These are phyloP conservation scores for Chiroxiphia lanceolata DNA, from an alignment of 2,797 vertebrate species.

Conservation along the genomic window DNA sequence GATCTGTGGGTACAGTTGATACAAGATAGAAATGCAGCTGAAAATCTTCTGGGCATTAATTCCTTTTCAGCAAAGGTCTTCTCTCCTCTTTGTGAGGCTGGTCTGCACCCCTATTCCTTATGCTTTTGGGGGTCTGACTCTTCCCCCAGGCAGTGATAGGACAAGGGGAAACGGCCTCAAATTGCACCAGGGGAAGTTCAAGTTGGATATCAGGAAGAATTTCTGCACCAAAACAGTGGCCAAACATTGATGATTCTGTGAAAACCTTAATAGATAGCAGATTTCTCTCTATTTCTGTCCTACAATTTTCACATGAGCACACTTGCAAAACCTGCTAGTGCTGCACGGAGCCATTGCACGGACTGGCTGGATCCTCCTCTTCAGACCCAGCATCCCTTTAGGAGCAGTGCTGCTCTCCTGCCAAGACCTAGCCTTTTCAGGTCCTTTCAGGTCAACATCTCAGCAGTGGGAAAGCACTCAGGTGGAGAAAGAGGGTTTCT, in stretches of 20 bases:
- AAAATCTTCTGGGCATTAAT: background rate
- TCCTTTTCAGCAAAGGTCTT: background rate
- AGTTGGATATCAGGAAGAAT: background rate
- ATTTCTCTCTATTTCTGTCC: background rate
- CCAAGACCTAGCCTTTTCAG: background rate
- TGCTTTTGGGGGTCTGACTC: background rate
- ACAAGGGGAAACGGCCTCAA: too few species aligned
- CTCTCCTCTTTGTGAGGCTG: background rate
- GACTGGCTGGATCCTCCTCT: accelerated
- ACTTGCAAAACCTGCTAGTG: background rate
- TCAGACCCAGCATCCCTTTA: background rate
- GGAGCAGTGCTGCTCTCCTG: background rate
- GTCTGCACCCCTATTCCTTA: background rate
- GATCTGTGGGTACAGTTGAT: background rate
- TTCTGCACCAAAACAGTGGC: background rate
- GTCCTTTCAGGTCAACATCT: background rate
- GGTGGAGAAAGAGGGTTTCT: background rate
- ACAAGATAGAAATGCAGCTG: background rate
- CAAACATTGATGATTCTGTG: background rate
- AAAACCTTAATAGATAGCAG: background rate
- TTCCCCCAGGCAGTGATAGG: background rate
- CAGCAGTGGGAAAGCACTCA: background rate
- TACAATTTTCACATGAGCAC: background rate
- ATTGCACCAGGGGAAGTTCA: background rate
- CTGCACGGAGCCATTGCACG: accelerated